Base-by-base conservation (phyloP, 2,797 vertebrate species). In the Amphiprion clarkii region DNA sequence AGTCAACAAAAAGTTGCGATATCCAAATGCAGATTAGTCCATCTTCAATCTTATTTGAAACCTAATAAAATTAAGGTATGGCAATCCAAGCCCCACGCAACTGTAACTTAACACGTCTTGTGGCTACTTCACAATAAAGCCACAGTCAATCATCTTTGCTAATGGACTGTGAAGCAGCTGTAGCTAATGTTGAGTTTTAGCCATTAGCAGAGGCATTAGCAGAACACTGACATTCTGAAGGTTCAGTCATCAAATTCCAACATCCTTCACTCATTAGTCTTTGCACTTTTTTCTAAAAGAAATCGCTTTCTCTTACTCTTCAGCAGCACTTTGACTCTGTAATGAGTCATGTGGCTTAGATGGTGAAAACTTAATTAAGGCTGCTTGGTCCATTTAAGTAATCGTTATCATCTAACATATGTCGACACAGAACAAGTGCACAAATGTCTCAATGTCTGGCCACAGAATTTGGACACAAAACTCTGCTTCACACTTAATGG, bases 331-430 rank as follows among this genome's bases (percentile, higher is more conserved):
- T 52, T 67, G 54, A 68, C 56, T 76, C 21, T 65, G 51, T 68
- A 83, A 85, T 70, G 48, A 82, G 52, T 73, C 6, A 9, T 68
- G 25, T 70, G 56, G 61, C 78, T 76, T 71, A 79, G 46, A 64
- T 72, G 60, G 59, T 62, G 71, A 78, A 75, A 79, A 76, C 63
- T 48, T 70, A 78, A 89, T 81, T 48, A 59, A 59, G 61, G 52
- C 44, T 23, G 62, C 58, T 78, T 60, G 67, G 53, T 79, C 54
- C 71, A 57, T 85, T 71, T 72, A 72, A 13, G 39, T 67, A 82
- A 83, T 44, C 36, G 71, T 46, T 31, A 67, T 69, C 49, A 55
- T 62, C 70, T 70, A 59, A 81, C 73, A 83, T 55, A 67, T 60
- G 83, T 71, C 77, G 64, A 83, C 68, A 60, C 27, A 61, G 55